Evolutionary conservation across 2,888 invertebrate genomes (phyloP).

Genomic region (Omphaloscelis lunosa): DNA sequence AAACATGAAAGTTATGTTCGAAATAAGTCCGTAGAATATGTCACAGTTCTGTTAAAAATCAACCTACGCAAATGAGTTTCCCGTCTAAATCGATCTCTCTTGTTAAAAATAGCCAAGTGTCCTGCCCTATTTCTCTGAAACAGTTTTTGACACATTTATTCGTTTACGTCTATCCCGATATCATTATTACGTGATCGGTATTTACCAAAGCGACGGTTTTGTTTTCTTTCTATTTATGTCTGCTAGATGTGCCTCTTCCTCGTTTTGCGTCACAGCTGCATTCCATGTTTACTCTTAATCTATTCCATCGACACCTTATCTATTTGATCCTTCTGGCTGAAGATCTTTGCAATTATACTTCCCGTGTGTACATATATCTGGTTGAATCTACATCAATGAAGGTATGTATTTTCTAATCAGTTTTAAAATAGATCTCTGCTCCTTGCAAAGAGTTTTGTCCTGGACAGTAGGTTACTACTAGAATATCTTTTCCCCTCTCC

Average conservation of each 20-base stretch:
- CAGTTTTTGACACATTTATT: slow-evolving; percentile 14
- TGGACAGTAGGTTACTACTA: not conserved
- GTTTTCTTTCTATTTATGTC: not conserved
- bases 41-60: slow-evolving; percentile 8
- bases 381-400: too few relatives aligned
- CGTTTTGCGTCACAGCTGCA: not conserved
- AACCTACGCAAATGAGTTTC: slow-evolving; percentile 1
- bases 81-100: slow-evolving; percentile 14
- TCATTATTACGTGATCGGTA: slow-evolving; percentile 24
- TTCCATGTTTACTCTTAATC: not conserved
- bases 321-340: not conserved
- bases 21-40: not conserved
- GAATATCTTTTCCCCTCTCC: not conserved
- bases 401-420: not conserved
- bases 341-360: not conserved
- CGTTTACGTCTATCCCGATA: slow-evolving; percentile 3
- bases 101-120: slow-evolving; percentile 27
- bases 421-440: not conserved
- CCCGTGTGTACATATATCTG: not conserved
- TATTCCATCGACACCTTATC: not conserved
- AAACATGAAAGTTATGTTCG: not conserved
- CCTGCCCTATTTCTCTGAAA: slow-evolving; percentile 12
- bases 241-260: not conserved
- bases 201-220: slow-evolving; percentile 16
- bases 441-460: not conserved